Base-by-base conservation (phyloP, 2,113 vertebrate genomes). In the Syngnathus floridae region DNA sequence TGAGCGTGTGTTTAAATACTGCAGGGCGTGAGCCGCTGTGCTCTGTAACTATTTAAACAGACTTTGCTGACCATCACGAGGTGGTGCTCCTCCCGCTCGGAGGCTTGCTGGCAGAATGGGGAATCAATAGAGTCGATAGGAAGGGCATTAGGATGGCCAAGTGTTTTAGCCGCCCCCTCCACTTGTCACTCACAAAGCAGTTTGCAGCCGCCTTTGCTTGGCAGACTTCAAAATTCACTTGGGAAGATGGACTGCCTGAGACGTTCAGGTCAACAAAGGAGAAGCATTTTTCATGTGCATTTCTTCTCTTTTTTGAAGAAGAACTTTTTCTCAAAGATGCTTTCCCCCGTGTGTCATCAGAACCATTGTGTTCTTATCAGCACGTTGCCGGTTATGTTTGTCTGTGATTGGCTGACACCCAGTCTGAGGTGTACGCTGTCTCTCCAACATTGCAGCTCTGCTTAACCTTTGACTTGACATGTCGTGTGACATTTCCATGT, bases 101-200 rank as follows among this genome's bases (percentile, higher is more conserved):
- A 70, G 74, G 77, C 70, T 70, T 76, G 70, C 80, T 59, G 6
- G 51, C 76, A 67, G 76, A 85, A 87, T 86, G 82, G 79, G 79
- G 87, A 88, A 90, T 90, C 90, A 88, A 90, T 90, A 86, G 71
- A 16, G 74, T 87, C 86, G 51, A 90, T 89, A 76, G 66, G 77
- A 76, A 73, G 67, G 71, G 62, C 82, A 85, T 90, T 87, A 85
- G 74, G 71, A 79, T 62, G 74, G 83, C 80, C 82, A 82, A 82
- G 77, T 74, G 72, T 77, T 87, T 84, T 82, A 86, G 86, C 74
- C 73, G 74, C 76, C 71, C 72, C 64, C 74, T 78, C 68, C 74
- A 65, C 73, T 80, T 84, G 79, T 89, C 78, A 76, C 81, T 80
- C 71, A 65, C 43, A 69, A 74, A 82, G 76, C 72, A 52, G 79